phyloP scores from a whole-genome alignment of 2,113 vertebrate genomes.

The Tenrec ecaudatus region DNA sequence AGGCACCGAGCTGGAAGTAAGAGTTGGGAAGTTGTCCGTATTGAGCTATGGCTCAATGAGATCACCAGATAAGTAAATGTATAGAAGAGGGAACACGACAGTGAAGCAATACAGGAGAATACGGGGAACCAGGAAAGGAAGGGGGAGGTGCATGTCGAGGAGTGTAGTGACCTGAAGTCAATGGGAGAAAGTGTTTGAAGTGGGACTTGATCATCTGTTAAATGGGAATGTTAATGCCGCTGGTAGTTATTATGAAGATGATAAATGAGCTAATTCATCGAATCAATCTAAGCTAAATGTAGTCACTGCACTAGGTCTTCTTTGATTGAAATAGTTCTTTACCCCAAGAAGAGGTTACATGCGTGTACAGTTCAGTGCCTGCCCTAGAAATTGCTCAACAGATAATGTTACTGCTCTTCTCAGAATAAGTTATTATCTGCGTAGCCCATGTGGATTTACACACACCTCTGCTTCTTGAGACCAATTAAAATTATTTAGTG shows the following conservation, averaged over 20 bases:
- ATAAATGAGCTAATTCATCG: neutral
- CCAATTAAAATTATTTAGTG: constrained; percentile 80
- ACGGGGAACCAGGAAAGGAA: neutral
- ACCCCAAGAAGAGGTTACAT: neutral
- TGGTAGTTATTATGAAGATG: neutral
- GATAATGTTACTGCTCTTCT: neutral
- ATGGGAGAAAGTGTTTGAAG: neutral
- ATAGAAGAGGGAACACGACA: neutral
- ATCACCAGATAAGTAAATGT: neutral
- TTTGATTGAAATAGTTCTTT: neutral
- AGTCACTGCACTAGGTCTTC: neutral
- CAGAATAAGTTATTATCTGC: constrained; percentile 52
- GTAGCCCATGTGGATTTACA: constrained; percentile 48
- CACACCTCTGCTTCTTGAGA: constrained; percentile 63
- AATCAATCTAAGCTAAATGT: neutral
- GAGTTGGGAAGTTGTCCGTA: neutral
- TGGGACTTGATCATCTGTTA: neutral
- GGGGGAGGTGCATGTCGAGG: neutral
- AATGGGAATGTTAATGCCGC: neutral
- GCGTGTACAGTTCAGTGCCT: neutral
- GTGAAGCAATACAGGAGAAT: neutral
- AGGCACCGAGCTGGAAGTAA: neutral
- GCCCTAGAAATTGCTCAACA: neutral
- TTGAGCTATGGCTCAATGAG: neutral
- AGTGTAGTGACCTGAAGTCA: neutral